Conservation (phyloP, 2,797 vertebrate genomes). For the Leucoraja ocellata region DNA sequence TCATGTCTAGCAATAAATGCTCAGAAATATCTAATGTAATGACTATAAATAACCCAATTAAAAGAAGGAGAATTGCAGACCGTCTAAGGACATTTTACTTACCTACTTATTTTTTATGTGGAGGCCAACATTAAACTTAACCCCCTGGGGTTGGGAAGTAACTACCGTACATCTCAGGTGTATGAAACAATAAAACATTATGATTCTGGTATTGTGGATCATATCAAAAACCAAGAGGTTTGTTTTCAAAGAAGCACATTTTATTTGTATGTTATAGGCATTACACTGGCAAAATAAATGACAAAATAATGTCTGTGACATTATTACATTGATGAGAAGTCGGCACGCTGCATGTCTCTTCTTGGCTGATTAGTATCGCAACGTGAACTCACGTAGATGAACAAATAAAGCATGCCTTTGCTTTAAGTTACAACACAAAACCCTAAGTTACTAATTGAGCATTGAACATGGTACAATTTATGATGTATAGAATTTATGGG, state of each 20-base stretch:
- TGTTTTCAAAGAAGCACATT: no score
- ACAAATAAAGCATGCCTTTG: no score
- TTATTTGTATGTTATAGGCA: no score
- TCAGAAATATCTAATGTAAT: neutral
- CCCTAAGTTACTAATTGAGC: neutral
- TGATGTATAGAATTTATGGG: neutral
- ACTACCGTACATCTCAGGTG: neutral
- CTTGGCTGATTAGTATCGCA: no score
- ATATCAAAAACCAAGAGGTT: no score
- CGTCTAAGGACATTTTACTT: neutral
- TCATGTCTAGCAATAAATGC: neutral
- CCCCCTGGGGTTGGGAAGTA: neutral
- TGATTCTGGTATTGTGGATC: neutral
- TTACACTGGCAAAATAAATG: no score
- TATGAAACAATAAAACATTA: neutral
- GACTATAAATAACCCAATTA: neutral
- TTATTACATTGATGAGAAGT: no score
- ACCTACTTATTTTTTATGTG: neutral
- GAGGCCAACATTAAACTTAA: neutral
- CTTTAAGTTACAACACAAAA: no score
- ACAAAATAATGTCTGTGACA: no score
- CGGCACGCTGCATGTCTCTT: no score
- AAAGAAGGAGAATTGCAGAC: neutral
- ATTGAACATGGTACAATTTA: neutral
- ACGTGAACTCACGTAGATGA: no score